These are phyloP conservation scores for Todiramphus saurophagus DNA, from an alignment of 2,113 vertebrate genomes.

Conservation along the genomic window DNA sequence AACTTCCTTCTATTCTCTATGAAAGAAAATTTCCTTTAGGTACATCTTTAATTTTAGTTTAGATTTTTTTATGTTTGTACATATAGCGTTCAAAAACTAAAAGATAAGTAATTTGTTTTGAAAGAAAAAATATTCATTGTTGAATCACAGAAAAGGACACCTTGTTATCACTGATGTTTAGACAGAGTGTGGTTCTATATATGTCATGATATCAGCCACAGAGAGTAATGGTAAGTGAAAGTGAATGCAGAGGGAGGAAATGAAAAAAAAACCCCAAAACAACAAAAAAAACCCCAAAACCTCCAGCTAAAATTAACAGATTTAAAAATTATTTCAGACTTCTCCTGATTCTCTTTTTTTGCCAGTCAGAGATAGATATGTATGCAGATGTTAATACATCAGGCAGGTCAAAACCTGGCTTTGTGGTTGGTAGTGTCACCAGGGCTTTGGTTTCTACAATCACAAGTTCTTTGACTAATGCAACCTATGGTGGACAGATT, in stretches of 20 bases:
- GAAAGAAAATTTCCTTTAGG: not conserved
- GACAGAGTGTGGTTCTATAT: not conserved
- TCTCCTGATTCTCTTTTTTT: not conserved
- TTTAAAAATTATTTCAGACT: not conserved
- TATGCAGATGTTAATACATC: not conserved
- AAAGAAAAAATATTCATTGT: not conserved
- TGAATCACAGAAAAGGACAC: not conserved
- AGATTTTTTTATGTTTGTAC: not conserved
- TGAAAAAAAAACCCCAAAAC: not conserved
- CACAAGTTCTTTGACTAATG: not conserved
- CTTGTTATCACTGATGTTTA: not conserved
- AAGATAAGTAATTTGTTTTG: not conserved
- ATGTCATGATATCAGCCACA: not conserved
- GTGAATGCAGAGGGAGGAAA: not conserved
- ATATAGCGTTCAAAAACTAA: not conserved
- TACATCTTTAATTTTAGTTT: not conserved
- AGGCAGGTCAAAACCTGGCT: not conserved
- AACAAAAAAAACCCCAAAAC: not conserved
- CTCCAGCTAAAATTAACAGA: not conserved
- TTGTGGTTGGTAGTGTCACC: not conserved
- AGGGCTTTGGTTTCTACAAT: not conserved
- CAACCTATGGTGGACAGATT: not conserved
- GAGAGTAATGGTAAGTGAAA: not conserved
- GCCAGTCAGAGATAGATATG: fast-evolving
- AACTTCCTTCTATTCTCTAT: not conserved